A percentile compares a stretch with the other conserved stretches of the same genome.
Conservation (phyloP, 1,140 invertebrate genomes). For the Temnothorax nylanderi region DNA sequence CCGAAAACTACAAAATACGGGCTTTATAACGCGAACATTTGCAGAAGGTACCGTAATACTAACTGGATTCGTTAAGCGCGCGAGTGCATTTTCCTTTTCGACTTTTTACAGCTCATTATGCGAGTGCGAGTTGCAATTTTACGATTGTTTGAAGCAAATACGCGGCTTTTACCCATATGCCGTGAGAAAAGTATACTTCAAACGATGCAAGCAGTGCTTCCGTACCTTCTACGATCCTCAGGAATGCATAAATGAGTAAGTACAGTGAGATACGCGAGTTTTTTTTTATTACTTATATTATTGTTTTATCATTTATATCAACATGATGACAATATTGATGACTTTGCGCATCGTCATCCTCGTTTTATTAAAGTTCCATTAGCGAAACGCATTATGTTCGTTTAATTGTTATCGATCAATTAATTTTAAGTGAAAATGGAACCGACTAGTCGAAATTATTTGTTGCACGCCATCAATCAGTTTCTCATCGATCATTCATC, state of each 20-base stretch:
- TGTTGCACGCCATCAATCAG: background rate
- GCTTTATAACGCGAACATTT: conserved; percentile 17
- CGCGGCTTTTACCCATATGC: background rate
- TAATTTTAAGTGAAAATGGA: background rate
- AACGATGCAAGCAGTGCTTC: conserved; percentile 25
- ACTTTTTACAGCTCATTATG: conserved; percentile 33
- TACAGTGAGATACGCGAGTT: background rate
- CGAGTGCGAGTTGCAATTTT: conserved; percentile 40
- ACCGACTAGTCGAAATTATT: conserved; percentile 7
- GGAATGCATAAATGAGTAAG: conserved; percentile 4
- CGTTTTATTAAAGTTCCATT: conserved; percentile 1
- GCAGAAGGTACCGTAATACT: conserved; percentile 1
- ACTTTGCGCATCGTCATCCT: background rate
- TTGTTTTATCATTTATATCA: background rate
- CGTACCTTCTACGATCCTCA: background rate
- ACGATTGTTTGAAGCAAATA: conserved; percentile 4
- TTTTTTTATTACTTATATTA: background rate
- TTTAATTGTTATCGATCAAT: conserved; percentile 34
- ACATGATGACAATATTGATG: background rate
- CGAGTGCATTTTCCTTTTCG: background rate
- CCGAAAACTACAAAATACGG: background rate
- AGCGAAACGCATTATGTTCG: background rate
- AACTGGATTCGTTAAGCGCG: background rate
- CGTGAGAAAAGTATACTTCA: conserved; percentile 26
- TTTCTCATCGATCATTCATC: conserved; percentile 1